These are phyloP conservation scores for Rhyacophila evoluta DNA, from an alignment of 2,888 invertebrate species.

Conservation along the genomic window DNA sequence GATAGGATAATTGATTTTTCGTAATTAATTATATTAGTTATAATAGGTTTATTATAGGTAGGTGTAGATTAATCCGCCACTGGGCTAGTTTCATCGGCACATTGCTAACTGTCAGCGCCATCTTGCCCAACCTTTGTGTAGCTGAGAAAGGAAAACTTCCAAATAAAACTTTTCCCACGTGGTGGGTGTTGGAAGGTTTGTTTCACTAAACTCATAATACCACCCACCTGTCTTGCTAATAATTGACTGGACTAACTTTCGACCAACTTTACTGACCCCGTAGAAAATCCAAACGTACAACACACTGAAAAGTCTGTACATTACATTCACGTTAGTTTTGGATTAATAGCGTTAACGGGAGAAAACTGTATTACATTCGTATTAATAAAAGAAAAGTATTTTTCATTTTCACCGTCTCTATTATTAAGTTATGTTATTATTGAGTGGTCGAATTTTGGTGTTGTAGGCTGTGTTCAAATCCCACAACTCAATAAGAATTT, in stretches of 20 bases:
- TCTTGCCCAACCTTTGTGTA: conserved; percentile 12
- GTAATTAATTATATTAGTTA: too few relatives aligned
- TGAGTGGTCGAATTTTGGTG: too few relatives aligned
- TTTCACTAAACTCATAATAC: not conserved
- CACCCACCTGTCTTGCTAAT: not conserved
- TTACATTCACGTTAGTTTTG: not conserved
- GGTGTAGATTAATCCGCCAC: not conserved
- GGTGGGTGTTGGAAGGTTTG: not conserved
- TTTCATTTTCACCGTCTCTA: too few relatives aligned
- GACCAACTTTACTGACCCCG: not conserved
- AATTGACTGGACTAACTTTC: not conserved
- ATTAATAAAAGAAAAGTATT: too few relatives aligned
- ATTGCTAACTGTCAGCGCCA: conserved; percentile 2
- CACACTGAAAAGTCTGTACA: not conserved
- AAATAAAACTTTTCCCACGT: conserved; percentile 14
- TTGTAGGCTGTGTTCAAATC: too few relatives aligned
- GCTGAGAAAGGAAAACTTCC: not conserved
- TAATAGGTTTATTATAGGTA: too few relatives aligned
- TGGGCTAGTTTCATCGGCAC: not conserved
- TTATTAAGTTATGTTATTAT: too few relatives aligned
- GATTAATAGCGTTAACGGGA: too few relatives aligned
- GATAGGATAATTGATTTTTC: too few relatives aligned
- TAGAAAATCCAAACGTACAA: not conserved
- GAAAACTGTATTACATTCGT: too few relatives aligned
- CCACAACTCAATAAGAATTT: too few relatives aligned